Percentiles rank a stretch among this genome's conserved stretches.
phyloP scores from a whole-genome alignment of 2,888 invertebrate species.

The Phortica magna region DNA sequence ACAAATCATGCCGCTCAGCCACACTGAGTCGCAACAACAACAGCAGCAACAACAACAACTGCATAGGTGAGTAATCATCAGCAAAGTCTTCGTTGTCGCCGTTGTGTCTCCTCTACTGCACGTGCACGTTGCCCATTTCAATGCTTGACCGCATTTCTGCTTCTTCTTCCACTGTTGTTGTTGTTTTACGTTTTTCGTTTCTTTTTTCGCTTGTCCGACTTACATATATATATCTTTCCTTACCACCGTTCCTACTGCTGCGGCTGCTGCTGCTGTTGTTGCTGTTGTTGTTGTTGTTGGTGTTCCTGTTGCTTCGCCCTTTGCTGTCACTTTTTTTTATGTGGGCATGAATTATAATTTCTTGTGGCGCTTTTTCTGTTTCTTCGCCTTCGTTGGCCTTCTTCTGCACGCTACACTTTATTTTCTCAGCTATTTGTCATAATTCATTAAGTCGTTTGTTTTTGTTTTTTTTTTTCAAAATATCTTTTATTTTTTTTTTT shows the following conservation, averaged over 20 bases:
- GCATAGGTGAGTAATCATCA: background rate
- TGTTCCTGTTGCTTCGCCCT: background rate
- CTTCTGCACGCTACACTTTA: background rate
- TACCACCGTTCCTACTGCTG: no score
- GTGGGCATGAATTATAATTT: background rate
- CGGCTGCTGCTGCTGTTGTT: background rate
- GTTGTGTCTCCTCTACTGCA: constrained; percentile 10
- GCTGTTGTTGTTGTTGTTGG: background rate
- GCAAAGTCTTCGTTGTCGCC: background rate
- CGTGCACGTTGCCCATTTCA: constrained; percentile 36
- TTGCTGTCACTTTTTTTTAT: background rate
- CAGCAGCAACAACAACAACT: background rate
- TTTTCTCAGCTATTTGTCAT: background rate
- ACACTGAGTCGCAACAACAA: constrained; percentile 24
- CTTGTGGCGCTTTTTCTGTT: background rate
- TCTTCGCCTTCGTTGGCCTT: constrained; percentile 4
- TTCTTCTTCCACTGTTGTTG: constrained; percentile 4
- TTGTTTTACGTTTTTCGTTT: background rate
- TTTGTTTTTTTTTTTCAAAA: no score
- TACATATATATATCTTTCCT: background rate
- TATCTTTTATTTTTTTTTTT: no score
- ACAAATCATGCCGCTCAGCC: background rate
- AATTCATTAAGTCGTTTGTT: no score
- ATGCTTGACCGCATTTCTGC: constrained; percentile 46
- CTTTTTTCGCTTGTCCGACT: constrained; percentile 3